These are phyloP conservation scores for Rhabditoides inermis DNA, from an alignment of 2,888 invertebrate genomes.

Conservation along the genomic window DNA sequence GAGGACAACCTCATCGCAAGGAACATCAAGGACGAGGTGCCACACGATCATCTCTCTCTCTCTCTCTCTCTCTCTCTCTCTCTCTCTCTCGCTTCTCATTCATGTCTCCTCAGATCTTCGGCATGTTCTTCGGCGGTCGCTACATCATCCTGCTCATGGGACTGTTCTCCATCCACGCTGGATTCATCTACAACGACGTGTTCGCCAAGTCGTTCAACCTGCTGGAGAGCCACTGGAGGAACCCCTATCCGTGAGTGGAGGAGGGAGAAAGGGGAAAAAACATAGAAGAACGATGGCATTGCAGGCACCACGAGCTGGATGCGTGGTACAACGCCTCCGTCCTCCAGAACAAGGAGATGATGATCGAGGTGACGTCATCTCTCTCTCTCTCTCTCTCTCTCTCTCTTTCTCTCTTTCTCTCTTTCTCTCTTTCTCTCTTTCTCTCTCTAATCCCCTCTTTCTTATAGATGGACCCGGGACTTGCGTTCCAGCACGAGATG, in stretches of 20 bases:
- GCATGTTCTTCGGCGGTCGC: constrained; percentile 52
- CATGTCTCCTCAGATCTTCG: constrained; percentile 51
- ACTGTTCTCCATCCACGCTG: constrained; percentile 52
- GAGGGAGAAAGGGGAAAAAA: background rate
- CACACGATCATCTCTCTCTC: background rate
- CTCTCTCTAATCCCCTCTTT: background rate
- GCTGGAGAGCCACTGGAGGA: constrained; percentile 55
- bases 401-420: too few relatives aligned
- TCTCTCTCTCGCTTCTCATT: background rate
- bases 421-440: too few relatives aligned
- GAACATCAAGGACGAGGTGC: constrained; percentile 23
- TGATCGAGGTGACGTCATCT: constrained; percentile 20
- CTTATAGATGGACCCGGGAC: too few relatives aligned
- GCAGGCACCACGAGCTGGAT: too few relatives aligned
- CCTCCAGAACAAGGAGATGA: constrained; percentile 27
- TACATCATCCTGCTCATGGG: constrained; percentile 53
- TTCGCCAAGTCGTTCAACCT: constrained; percentile 55
- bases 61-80: background rate
- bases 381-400: too few relatives aligned
- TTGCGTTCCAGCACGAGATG: constrained; percentile 4
- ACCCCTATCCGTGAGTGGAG: constrained; percentile 33
- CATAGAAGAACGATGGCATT: too few relatives aligned
- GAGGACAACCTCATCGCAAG: constrained; percentile 79
- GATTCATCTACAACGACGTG: constrained; percentile 51
- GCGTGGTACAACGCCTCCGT: too few relatives aligned